Percentiles rank a stretch among this genome's conserved stretches.
phyloP scores from a whole-genome alignment of 1,140 invertebrate genomes.

The Manduca sexta region DNA sequence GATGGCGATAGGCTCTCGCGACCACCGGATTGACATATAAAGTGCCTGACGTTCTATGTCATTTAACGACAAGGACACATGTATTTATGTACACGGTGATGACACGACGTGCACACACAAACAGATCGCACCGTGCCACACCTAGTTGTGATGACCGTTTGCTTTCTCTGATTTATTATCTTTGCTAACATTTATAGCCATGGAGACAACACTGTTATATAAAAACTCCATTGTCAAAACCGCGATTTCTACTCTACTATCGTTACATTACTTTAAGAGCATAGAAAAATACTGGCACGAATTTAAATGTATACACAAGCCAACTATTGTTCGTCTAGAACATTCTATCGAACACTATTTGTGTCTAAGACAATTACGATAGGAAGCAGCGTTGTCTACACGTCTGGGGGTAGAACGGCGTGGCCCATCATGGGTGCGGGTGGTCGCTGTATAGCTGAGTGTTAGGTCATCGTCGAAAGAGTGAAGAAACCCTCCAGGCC shows the following conservation, averaged over 20 bases:
- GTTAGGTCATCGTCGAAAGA: constrained; percentile 11
- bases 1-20: constrained; percentile 50
- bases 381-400: constrained; percentile 39
- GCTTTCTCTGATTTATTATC: constrained; percentile 59
- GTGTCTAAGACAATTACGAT: too few species aligned
- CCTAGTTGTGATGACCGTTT: constrained; percentile 66
- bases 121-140: constrained; percentile 56
- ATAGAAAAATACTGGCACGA: too few species aligned
- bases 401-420: constrained; percentile 24
- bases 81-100: constrained; percentile 12
- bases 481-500: too few species aligned
- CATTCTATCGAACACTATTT: too few species aligned
- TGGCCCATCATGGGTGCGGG: constrained; percentile 56
- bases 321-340: too few species aligned
- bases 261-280: too few species aligned
- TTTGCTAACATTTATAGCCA: constrained; percentile 23
- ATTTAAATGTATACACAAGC: too few species aligned
- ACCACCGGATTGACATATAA: constrained; percentile 39
- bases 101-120: constrained; percentile 44
- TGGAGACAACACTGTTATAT: constrained; percentile 44
- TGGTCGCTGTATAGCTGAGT: constrained; percentile 49
- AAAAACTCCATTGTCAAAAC: too few species aligned
- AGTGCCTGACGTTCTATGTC: background rate
- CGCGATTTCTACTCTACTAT: too few species aligned
- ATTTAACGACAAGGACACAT: constrained; percentile 1